Percentiles rank a stretch among this genome's conserved stretches.
phyloP scores from a whole-genome alignment of 1,140 invertebrate genomes.

The Coptotermes formosanus region DNA sequence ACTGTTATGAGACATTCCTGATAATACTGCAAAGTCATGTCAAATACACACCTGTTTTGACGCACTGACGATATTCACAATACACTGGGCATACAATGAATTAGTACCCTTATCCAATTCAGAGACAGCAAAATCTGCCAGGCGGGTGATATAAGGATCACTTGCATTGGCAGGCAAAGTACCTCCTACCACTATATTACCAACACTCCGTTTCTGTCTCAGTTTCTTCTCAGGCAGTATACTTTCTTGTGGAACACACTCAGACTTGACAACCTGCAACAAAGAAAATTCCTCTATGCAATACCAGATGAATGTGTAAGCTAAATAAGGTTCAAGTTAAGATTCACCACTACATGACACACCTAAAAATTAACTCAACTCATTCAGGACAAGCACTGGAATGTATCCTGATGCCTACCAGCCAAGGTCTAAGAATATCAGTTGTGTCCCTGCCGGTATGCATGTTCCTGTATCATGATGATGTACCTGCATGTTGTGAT shows the following conservation, averaged over 20 bases:
- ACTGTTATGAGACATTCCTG: too few relatives aligned
- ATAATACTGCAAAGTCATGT: neutral
- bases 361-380: too few relatives aligned
- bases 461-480: too few relatives aligned
- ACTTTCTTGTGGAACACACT: neutral
- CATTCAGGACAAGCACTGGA: neutral
- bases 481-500: too few relatives aligned
- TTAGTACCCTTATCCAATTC: conserved; percentile 37
- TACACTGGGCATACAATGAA: conserved; percentile 38
- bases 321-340: too few relatives aligned
- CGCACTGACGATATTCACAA: conserved; percentile 28
- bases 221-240: neutral
- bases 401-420: too few relatives aligned
- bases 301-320: too few relatives aligned
- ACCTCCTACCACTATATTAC: neutral
- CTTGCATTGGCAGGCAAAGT: neutral
- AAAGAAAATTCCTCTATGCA: neutral
- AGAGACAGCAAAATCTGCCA: conserved; percentile 30
- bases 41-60: conserved; percentile 25
- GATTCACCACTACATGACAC: too few relatives aligned
- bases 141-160: conserved; percentile 12
- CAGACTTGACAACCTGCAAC: conserved; percentile 24
- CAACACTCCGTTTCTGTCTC: neutral
- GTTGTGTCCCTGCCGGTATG: too few relatives aligned
- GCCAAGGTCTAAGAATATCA: too few relatives aligned